These are phyloP conservation scores for Desmodus rotundus DNA, from an alignment of 2,113 vertebrate species.

Conservation along the genomic window DNA sequence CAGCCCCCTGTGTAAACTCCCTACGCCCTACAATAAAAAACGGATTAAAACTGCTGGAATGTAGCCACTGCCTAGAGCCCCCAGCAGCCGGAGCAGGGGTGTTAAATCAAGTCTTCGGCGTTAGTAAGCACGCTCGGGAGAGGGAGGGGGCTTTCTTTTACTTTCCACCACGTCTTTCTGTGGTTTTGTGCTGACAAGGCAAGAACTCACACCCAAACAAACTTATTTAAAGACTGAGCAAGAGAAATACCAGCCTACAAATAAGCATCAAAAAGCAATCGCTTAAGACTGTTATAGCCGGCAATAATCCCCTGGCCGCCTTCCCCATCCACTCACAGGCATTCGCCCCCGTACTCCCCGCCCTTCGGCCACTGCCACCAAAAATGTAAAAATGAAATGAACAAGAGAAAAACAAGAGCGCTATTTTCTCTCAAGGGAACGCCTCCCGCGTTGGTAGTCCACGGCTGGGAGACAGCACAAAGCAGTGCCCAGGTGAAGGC, in stretches of 20 bases:
- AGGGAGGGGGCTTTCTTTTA: neutral
- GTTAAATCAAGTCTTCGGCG: constrained; percentile 43
- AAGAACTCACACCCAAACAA: constrained; percentile 57
- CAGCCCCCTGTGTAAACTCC: constrained; percentile 56
- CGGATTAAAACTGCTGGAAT: constrained; percentile 77
- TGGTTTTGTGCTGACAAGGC: constrained; percentile 53
- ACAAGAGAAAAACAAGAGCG: neutral
- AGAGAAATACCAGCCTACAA: constrained; percentile 25
- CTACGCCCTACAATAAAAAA: constrained; percentile 70
- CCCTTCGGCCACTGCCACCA: neutral
- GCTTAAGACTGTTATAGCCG: neutral
- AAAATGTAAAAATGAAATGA: constrained; percentile 33
- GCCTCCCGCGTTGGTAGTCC: neutral
- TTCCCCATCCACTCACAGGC: neutral
- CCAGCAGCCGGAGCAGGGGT: constrained; percentile 19
- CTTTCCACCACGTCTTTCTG: constrained; percentile 49
- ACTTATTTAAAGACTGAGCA: constrained; percentile 57
- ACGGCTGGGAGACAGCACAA: neutral
- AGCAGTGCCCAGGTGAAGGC: constrained; percentile 51
- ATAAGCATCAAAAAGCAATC: neutral
- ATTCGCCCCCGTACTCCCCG: neutral
- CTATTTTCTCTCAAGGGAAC: constrained; percentile 41
- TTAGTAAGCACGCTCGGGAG: constrained; percentile 24
- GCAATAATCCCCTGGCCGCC: neutral
- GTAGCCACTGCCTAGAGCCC: constrained; percentile 60